A percentile compares a stretch with the other conserved stretches of the same genome.
These are phyloP conservation scores for Tetragonula carbonaria DNA, from an alignment of 2,888 invertebrate genomes.

Conservation along the genomic window DNA sequence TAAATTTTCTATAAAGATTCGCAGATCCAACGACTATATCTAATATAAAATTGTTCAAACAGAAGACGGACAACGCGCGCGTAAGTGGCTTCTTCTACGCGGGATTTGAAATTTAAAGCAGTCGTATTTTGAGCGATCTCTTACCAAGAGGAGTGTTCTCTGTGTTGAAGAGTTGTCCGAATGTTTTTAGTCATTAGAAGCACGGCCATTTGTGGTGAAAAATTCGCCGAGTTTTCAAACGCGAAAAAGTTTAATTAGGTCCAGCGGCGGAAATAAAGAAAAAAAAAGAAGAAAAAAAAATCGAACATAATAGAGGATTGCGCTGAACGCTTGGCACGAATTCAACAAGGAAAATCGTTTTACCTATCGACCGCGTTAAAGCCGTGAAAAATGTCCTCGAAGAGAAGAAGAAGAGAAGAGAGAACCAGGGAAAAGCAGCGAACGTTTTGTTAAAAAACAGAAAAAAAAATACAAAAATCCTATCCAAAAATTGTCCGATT, in stretches of 20 bases:
- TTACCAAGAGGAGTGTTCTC: not conserved
- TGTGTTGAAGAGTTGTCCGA: no score
- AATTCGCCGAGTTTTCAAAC: not conserved
- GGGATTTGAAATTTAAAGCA: not conserved
- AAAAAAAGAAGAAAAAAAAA: not conserved
- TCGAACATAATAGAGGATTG: conserved; percentile 29
- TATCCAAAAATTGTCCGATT: no score
- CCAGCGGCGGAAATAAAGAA: not conserved
- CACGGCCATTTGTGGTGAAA: not conserved
- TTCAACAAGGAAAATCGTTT: conserved; percentile 57
- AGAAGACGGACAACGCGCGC: not conserved
- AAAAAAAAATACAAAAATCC: not conserved
- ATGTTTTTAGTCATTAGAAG: not conserved
- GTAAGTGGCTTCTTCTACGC: not conserved
- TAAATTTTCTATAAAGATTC: not conserved
- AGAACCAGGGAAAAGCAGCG: not conserved
- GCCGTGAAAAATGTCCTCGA: conserved; percentile 16
- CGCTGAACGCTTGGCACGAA: conserved; percentile 44
- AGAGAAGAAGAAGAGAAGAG: not conserved
- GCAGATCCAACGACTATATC: not conserved
- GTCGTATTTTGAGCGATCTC: not conserved
- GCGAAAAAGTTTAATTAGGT: conserved; percentile 18
- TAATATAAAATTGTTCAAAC: not conserved
- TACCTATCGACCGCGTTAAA: conserved; percentile 31
- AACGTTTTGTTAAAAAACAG: not conserved